Evolutionary conservation across 1,140 invertebrate species (phyloP), one percentile per base, ranked within the genome.

Genomic region (Drosophila littoralis): DNA sequence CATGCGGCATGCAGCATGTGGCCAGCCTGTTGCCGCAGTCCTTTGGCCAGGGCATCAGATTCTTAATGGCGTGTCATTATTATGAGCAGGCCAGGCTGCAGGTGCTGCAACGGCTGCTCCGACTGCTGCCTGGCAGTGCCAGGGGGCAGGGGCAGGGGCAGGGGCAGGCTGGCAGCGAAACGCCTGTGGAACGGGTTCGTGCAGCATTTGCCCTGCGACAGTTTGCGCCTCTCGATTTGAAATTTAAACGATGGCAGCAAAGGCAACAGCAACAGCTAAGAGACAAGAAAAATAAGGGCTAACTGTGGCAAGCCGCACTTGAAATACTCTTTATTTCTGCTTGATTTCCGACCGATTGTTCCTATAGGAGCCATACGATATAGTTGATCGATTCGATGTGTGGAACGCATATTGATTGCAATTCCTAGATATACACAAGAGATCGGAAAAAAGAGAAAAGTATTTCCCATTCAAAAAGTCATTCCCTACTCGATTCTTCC

Each of bases 31-130:
- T 36, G 61, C 22, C 52, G 17, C 51, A 64, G 51, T 50, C 48
- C 63, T 57, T 63, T 60, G 42, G 40, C 54, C 60, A 42, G 46
- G 32, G 60, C 76, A 55, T 48, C 77, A 81, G 79, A 77, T 83
- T 77, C 84, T 88, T 88, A 88, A 88, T 88, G 83, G 83, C 73
- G 83, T 88, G 83, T 88, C 83, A 88, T 88, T 89, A 89, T 88
- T 88, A 88, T 88, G 83, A 83, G 83, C 74, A 72, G 79, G 72
- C 50, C 66, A 63, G 67, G 52, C 52, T 67, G 61, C 65, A 66
- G 64, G 55, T 28, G 48, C 38, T 40, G 55, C 32, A 28, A 10
- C 45, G 54, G 52, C 63, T 74, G 64, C 40, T 33, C 22, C 22
- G 22, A 15, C 50, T 59, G 57, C 72, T 74, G 63, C 46, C 15